Base-by-base conservation (phyloP, 2,797 vertebrate genomes). In the Characodon lateralis region DNA sequence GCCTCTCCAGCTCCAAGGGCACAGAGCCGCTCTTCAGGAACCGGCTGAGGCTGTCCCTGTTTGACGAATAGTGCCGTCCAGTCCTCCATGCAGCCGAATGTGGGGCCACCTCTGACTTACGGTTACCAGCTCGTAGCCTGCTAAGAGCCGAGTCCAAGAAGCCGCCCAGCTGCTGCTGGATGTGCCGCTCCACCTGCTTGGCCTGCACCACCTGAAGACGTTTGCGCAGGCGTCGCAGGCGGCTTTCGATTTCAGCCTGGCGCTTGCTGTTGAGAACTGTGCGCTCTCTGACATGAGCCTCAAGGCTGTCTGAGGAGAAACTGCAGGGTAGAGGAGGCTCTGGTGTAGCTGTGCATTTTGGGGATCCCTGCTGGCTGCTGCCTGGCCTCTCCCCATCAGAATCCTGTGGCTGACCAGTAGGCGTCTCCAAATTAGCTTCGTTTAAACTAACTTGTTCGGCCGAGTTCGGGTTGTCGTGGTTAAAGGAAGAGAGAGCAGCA, bases 181-280 rank as follows among this genome's bases (percentile, higher is more conserved):
- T 96, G 87, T 99, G 98, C 0, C 98, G 96, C 91, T 99, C 98
- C 84, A 99, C 98, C 92, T 99, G 98, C 91, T 99, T 99, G 6
- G 97, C 98, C 91, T 99, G 98, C 69, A 99, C 98, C 83, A 99
- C 97, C 93, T 99, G 97, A 86, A 99, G 96, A 81, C 98, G 96
- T 73, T 99, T 99, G 84, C 98, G 97, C 78, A 99, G 95, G 71
- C 97, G 95, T n/a, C 96, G 95, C 58, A 98, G 95, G 1, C 97
- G 94, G 80, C 90, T 96, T 87, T 99, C 97, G 0, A 99, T 97
- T 89, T 99, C 97, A 0, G 92, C 92, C 89, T 99, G 98, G 22
- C 97, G 95, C 73, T 95, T 94, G 84, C 92, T 91, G 89, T 91
- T 96, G 84, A 97, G 93, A 75, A 97, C 90, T 1, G 96, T 96